Evolutionary conservation across 2,797 vertebrate species (phyloP).

Genomic region (Pseudomugil gertrudae): DNA sequence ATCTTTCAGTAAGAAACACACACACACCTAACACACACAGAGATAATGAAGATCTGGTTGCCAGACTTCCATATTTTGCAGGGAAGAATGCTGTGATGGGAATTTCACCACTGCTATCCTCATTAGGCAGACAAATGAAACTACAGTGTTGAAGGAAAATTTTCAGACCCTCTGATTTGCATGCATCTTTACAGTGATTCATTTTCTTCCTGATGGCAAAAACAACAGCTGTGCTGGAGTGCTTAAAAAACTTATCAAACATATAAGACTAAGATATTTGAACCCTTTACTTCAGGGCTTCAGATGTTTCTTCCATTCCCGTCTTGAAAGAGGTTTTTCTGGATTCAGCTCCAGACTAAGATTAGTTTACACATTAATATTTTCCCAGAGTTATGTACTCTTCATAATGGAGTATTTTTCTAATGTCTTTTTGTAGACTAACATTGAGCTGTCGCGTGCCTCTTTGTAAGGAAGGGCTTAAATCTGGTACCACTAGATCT

Average conservation of each 20-base stretch:
- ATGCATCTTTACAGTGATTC: not conserved
- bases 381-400: not conserved
- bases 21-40: slow-evolving; percentile 38
- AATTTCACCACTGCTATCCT: slow-evolving; percentile 44
- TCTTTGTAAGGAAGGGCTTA: not conserved
- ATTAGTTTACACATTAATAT: not conserved
- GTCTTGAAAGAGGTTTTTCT: not conserved
- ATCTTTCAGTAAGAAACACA: slow-evolving; percentile 60
- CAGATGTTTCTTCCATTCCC: not conserved
- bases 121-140: slow-evolving; percentile 38
- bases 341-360: not conserved
- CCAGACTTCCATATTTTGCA: slow-evolving; percentile 52
- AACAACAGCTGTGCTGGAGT: not conserved
- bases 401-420: not conserved
- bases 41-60: slow-evolving; percentile 68
- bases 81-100: slow-evolving; percentile 56
- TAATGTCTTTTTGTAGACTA: not conserved
- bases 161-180: not conserved
- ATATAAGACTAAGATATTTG: not conserved
- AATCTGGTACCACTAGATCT: not conserved
- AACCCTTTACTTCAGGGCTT: not conserved
- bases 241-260: not conserved
- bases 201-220: not conserved
- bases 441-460: not conserved
- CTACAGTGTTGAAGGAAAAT: not conserved